These are phyloP conservation scores for Andrena dorsata DNA, from an alignment of 2,888 invertebrate species.

Conservation along the genomic window DNA sequence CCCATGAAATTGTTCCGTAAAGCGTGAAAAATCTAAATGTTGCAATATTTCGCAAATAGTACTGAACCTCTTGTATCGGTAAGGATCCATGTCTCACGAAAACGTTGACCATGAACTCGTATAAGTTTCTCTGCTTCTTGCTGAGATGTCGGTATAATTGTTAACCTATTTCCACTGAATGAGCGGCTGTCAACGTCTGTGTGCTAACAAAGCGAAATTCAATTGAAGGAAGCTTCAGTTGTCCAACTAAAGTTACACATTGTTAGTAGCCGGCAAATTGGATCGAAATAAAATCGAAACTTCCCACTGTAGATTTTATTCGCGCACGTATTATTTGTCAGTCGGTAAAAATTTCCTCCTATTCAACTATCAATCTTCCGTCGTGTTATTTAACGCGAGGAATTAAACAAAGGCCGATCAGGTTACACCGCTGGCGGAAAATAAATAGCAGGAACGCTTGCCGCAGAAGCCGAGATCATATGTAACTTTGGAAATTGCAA, in stretches of 20 bases:
- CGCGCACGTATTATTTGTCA: not conserved
- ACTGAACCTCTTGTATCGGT: slow-evolving; percentile 62
- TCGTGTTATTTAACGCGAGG: not conserved
- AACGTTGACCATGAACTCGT: slow-evolving; percentile 1
- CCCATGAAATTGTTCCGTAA: not conserved
- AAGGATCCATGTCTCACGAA: slow-evolving; percentile 57
- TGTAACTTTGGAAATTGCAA: not conserved
- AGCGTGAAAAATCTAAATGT: not conserved
- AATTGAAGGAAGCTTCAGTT: not conserved
- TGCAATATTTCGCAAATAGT: not conserved
- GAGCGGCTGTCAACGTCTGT: not conserved
- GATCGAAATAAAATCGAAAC: not conserved
- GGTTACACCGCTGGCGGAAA: slow-evolving; percentile 1
- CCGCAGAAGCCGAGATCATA: not conserved
- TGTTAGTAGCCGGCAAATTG: not conserved
- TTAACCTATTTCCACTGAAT: slow-evolving; percentile 10
- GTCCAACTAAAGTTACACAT: not conserved
- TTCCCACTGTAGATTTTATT: not conserved
- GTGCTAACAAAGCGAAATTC: not conserved
- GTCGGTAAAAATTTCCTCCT: not conserved
- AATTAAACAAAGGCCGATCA: slow-evolving; percentile 5
- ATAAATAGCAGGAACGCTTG: slow-evolving; percentile 5
- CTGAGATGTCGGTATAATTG: not conserved
- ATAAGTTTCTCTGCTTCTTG: not conserved
- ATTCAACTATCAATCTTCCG: slow-evolving; percentile 6